Evolutionary conservation across 2,888 invertebrate genomes (phyloP).

Genomic region (Tenthredo scrophulariae): DNA sequence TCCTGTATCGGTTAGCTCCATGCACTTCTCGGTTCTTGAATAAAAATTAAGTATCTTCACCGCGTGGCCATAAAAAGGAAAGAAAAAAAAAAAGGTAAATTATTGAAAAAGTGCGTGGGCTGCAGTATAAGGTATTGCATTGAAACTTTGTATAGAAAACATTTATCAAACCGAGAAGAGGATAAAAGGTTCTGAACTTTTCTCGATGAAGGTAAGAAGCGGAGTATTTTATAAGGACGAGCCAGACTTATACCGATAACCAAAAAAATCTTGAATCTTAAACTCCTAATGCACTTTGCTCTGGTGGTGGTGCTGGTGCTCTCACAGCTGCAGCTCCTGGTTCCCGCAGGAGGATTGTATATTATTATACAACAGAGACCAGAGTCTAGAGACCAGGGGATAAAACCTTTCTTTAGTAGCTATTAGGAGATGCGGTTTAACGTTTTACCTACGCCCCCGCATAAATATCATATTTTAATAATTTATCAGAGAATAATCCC

Average conservation of each 20-base stretch:
- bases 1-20: neutral
- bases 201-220: neutral
- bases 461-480: neutral
- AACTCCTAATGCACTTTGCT: conserved; percentile 29
- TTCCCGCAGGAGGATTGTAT: neutral
- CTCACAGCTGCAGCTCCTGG: neutral
- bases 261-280: conserved; percentile 13
- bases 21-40: conserved; percentile 16
- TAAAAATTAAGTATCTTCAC: conserved; percentile 36
- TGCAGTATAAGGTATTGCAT: neutral
- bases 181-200: neutral
- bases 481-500: neutral
- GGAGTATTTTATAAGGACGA: neutral
- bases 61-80: neutral
- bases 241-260: conserved; percentile 14
- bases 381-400: neutral
- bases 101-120: conserved; percentile 36
- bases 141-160: conserved; percentile 34
- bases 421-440: conserved; percentile 6
- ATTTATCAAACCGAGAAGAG: conserved; percentile 12
- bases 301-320: neutral
- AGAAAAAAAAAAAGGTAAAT: conserved; percentile 24
- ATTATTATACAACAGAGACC: neutral
- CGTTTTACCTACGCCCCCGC: neutral
- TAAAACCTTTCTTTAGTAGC: conserved; percentile 15